phyloP scores from a whole-genome alignment of 37 sponge, comb jelly and placozoan genomes.

The Aplysina aerophoba region DNA sequence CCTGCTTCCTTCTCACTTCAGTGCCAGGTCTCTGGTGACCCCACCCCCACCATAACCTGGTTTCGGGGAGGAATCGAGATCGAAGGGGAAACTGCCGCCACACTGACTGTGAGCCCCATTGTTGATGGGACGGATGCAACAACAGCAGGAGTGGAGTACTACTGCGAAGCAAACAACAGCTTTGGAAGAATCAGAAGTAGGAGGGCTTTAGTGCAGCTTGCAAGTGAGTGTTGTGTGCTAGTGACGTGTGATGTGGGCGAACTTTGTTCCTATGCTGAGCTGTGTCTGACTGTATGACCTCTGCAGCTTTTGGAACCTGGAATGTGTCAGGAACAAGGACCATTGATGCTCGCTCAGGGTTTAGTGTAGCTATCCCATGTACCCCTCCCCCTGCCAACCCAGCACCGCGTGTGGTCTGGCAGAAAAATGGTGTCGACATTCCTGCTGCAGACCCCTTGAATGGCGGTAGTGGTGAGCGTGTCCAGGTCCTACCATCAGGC shows the following conservation, averaged over 20 bases:
- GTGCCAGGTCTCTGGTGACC: conserved; percentile 50
- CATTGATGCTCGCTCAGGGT: background rate
- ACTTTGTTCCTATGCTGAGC: too few relatives aligned
- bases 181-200: conserved; percentile 63
- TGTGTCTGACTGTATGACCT: background rate
- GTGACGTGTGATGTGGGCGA: too few relatives aligned
- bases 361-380: conserved; percentile 13
- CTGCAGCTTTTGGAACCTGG: background rate
- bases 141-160: conserved; percentile 41
- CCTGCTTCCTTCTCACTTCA: conserved; percentile 6
- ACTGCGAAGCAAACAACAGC: conserved; percentile 54
- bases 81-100: background rate
- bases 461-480: background rate
- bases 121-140: conserved; percentile 35
- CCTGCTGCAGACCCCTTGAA: background rate
- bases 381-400: conserved; percentile 17
- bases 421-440: background rate
- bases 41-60: conserved; percentile 53
- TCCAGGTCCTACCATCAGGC: conserved; percentile 14
- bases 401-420: background rate
- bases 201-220: conserved; percentile 23
- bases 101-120: conserved; percentile 14
- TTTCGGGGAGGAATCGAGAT: conserved; percentile 5
- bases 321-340: background rate
- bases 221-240: conserved; percentile 38